Percentiles rank a stretch among this genome's conserved stretches.
Evolutionary conservation across 2,888 invertebrate species (phyloP).

Genomic region (Endotricha flammealis): DNA sequence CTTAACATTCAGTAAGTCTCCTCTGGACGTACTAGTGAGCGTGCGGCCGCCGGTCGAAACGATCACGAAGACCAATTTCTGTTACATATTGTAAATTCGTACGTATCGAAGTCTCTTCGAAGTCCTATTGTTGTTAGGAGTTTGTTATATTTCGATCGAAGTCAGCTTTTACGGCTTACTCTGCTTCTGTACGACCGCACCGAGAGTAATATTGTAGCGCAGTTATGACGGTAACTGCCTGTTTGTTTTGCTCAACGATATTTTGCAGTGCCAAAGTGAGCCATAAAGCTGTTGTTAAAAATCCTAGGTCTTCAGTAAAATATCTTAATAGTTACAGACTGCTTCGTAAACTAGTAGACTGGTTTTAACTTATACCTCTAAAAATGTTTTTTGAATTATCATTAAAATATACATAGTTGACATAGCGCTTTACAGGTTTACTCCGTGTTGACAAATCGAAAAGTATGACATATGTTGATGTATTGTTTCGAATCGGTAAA

Average conservation of each 20-base stretch:
- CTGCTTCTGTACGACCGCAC: slow-evolving; percentile 59
- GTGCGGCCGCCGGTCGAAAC: slow-evolving; percentile 30
- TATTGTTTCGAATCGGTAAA: slow-evolving; percentile 38
- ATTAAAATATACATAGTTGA: slow-evolving; percentile 56
- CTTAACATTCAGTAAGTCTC: slow-evolving; percentile 45
- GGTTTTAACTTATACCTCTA: slow-evolving; percentile 56
- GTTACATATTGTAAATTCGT: slow-evolving; percentile 26
- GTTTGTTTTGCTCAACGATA: slow-evolving; percentile 66
- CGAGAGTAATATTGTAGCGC: slow-evolving; percentile 24
- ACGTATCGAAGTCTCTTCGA: slow-evolving; percentile 29
- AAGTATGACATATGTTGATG: slow-evolving; percentile 43
- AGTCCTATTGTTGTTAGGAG: slow-evolving; percentile 32
- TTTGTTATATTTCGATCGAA: slow-evolving; percentile 39
- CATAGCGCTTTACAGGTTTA: slow-evolving; percentile 54
- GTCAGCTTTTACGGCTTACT: slow-evolving; percentile 74
- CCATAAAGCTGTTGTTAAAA: slow-evolving; percentile 65
- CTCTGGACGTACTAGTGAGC: slow-evolving; percentile 36
- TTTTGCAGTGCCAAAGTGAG: slow-evolving; percentile 74
- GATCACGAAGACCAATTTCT: slow-evolving; percentile 26
- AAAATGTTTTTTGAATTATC: slow-evolving; percentile 57
- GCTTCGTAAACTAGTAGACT: slow-evolving; percentile 73
- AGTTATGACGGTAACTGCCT: slow-evolving; percentile 42
- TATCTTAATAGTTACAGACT: slow-evolving; percentile 70
- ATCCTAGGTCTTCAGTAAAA: slow-evolving; percentile 67
- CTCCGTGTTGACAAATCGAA: slow-evolving; percentile 46